A percentile compares a stretch with the other conserved stretches of the same genome.
Conservation (phyloP, 2,797 vertebrate genomes). For the Peromyscus eremicus region DNA sequence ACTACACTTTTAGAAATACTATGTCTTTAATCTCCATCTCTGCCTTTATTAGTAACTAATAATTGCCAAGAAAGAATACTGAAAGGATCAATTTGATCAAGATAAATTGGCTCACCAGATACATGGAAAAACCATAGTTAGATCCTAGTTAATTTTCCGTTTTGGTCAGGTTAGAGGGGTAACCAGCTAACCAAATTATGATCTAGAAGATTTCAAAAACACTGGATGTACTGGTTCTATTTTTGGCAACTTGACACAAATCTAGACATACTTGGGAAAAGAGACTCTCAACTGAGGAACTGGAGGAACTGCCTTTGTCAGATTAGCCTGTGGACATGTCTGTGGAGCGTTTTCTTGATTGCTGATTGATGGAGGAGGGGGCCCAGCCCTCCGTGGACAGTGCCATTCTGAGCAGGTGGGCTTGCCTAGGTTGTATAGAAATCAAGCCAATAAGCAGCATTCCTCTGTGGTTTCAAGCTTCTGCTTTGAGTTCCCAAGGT, state of each 20-base stretch:
- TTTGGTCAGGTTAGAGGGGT: constrained; percentile 66
- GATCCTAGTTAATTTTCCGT: constrained; percentile 33
- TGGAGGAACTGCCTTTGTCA: not conserved
- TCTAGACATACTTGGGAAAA: not conserved
- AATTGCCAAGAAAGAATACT: not conserved
- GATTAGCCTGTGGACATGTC: not conserved
- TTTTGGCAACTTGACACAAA: not conserved
- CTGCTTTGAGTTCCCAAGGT: not conserved
- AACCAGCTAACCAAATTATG: constrained; percentile 11
- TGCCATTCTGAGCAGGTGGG: not conserved
- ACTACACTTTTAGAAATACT: constrained; percentile 56
- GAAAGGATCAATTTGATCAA: constrained; percentile 8
- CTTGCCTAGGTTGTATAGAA: not conserved
- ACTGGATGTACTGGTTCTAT: not conserved
- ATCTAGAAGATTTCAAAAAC: constrained; percentile 59
- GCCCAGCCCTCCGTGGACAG: no score
- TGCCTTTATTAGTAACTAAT: constrained; percentile 55
- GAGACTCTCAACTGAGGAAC: not conserved
- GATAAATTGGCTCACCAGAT: constrained; percentile 36
- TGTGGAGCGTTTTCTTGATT: not conserved
- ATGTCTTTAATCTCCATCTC: not conserved
- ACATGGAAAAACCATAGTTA: constrained; percentile 54
- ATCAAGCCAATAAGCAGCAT: not conserved
- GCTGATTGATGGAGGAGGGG: not conserved
- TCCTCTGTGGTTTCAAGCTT: not conserved